Evolutionary conservation across 2,797 vertebrate genomes (phyloP), one percentile per base, ranked within the genome.

Genomic region (Serranus cabrilla): DNA sequence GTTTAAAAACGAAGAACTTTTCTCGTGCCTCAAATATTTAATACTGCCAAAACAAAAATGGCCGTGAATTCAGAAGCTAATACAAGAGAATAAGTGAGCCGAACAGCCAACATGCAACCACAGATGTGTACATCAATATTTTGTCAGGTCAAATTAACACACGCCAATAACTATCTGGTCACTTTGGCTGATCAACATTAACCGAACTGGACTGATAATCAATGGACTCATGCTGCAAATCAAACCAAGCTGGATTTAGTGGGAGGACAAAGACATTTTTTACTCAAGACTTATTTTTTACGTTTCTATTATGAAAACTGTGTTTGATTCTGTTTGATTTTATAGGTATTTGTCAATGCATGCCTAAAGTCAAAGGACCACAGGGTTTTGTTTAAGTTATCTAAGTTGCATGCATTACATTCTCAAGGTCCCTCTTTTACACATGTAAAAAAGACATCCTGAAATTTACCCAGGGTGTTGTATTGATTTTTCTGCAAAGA

Each of bases 1-100:
- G 14, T 55, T 58, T 43, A 23, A 69, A 66, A 69, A 69, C 21
- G 1, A 21, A 14, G 13, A 56, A 49, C 49, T 80, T 74, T 3
- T 71, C 17, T 83, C 27, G 86, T 79, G 86, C 89, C 92, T 93
- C 88, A 90, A 91, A 91, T 73, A 85, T 81, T 46, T 82, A 58
- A 84, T 85, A 87, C 81, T 90, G 91, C 90, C 87, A 88, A 84
- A 78, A 87, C 34, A 50, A 72, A n/a, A 43, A 77, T 2, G 11
- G 50, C 8, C 1, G 54, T 8, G 43, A 51, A 16, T 16, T 51
- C 46, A n/a, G 11, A 81, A 77, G 61, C 64, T 59, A 78, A 70
- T 40, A 40, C 5, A 66, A 20, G 16, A 59, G 10, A 34, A 63
- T 59, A 68, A 80, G 37, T 16, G 20, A 85, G 77, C 60, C 34